Base-by-base conservation (phyloP, 2,888 invertebrate species). In the Cremastinae sp. region DNA sequence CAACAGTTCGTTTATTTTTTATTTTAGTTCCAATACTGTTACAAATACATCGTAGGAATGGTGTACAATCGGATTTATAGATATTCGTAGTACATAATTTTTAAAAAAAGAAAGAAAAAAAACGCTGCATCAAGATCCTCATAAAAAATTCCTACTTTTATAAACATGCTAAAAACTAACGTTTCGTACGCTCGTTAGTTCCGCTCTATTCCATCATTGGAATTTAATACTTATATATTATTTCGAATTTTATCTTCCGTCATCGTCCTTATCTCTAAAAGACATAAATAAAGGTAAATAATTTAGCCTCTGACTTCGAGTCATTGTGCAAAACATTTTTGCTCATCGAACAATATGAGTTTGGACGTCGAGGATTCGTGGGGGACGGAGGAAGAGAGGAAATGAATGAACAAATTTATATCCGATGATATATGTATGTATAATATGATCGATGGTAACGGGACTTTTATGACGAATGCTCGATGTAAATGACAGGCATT, bases 1-100 rank as follows among this genome's bases (percentile, higher is more conserved):
- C 4, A 22, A 51, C 41, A 39, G 41, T 18, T 53, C 22, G 47
- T 79, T 85, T 84, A 86, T 83, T 84, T n/a, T 81, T 83, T 78
- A 73, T 81, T 86, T 86, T 84, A 80, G 85, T 86, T 86, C 79
- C 85, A 88, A 88, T 88, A 88, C 87, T 87, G 87, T 87, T 86
- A 88, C 83, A 80, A 69, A 88, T 87, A 87, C 82, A 86, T 85
- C 83, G 82, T 86, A 87, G 87, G 87, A 88, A 88, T 86, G 85
- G 87, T 86, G 85, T 86, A 86, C 84, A 83, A 85, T 85, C 82
- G 82, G 82, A 69, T 14, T 77, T 78, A 83, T 62, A 77, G 78
- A 74, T 70, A 76, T 78, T 82, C 28, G 28, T 28, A 28, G 28
- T 28, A 28, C 28, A 28, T 28, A 28, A 28, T 28, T 28, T 2